Evolutionary conservation across 1,140 invertebrate species (phyloP).

Genomic region (Araneus ventricosus): DNA sequence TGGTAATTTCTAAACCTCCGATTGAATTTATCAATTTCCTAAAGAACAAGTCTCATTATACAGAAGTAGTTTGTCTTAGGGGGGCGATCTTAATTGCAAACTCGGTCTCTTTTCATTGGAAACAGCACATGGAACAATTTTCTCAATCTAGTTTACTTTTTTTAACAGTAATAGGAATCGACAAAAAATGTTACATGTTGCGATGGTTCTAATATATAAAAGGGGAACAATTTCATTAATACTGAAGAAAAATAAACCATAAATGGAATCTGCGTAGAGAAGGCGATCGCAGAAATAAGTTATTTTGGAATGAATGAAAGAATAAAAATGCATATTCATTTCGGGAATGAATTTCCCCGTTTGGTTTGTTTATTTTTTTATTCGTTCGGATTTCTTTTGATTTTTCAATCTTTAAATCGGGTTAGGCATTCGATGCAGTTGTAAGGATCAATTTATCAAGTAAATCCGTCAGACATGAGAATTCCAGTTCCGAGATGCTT

Average conservation of each 20-base stretch:
- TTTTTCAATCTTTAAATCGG: slow-evolving; percentile 29
- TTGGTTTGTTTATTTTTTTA: not conserved
- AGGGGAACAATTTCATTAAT: slow-evolving; percentile 57
- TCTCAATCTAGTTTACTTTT: not conserved
- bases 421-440: slow-evolving; percentile 21
- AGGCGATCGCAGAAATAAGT: not conserved
- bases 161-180: not conserved
- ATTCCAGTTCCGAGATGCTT: not conserved
- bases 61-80: slow-evolving; percentile 7
- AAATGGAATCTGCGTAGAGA: not conserved
- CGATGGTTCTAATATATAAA: not conserved
- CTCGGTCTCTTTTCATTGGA: not conserved
- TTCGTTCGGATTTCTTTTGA: not conserved
- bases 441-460: slow-evolving; percentile 59
- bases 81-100: not conserved
- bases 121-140: not conserved
- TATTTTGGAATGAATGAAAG: not conserved
- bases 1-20: not conserved
- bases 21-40: slow-evolving; percentile 31
- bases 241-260: not conserved
- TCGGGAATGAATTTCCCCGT: slow-evolving; percentile 8
- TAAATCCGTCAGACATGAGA: slow-evolving; percentile 43
- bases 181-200: not conserved
- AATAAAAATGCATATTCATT: slow-evolving; percentile 49
- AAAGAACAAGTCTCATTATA: slow-evolving; percentile 15